Percentiles rank a stretch among this genome's conserved stretches.
These are phyloP conservation scores for Rhabdornis inornatus DNA, from an alignment of 2,113 vertebrate genomes.

Conservation along the genomic window DNA sequence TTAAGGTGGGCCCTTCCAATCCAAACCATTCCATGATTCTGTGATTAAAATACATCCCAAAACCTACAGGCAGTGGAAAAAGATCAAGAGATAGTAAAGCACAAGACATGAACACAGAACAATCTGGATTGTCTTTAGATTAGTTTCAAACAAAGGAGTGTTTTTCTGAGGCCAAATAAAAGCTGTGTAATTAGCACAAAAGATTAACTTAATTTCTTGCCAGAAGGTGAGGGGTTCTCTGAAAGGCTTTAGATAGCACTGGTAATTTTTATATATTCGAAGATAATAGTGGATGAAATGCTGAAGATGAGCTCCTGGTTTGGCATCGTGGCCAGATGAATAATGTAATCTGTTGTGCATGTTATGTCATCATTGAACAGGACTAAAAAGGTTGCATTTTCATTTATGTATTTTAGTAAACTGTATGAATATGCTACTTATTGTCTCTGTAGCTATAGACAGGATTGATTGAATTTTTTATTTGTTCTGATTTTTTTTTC, in stretches of 20 bases:
- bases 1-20: not conserved
- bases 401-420: not conserved
- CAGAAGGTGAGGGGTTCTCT: not conserved
- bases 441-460: not conserved
- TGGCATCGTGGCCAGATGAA: not conserved
- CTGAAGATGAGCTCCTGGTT: not conserved
- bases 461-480: not conserved
- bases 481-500: not conserved
- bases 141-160: not conserved
- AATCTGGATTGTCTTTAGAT: not conserved
- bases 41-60: not conserved
- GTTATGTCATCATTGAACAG: not conserved
- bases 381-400: not conserved
- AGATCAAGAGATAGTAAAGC: not conserved
- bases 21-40: not conserved
- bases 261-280: not conserved
- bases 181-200: not conserved
- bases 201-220: not conserved
- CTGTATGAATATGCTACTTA: not conserved
- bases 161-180: not conserved
- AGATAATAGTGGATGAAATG: not conserved
- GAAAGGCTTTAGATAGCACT: not conserved
- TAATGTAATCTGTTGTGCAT: not conserved
- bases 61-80: not conserved
- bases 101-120: not conserved